These are phyloP conservation scores for Apamea sordens DNA, from an alignment of 2,888 invertebrate genomes.

Conservation along the genomic window DNA sequence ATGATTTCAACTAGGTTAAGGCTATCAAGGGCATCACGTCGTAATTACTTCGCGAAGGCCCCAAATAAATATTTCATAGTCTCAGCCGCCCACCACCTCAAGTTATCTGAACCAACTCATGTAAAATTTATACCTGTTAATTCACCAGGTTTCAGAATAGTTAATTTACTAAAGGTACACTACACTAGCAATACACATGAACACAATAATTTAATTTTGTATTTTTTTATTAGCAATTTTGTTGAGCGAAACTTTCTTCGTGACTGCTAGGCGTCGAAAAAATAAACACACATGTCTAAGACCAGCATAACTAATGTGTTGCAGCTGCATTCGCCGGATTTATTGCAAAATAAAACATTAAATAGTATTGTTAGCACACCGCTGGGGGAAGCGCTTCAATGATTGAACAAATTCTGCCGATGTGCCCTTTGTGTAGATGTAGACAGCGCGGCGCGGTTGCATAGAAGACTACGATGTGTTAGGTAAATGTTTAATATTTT, in stretches of 20 bases:
- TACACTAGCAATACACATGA: conserved; percentile 26
- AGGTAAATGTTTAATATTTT: too few species aligned
- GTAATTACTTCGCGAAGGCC: conserved; percentile 31
- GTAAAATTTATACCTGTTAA: conserved; percentile 55
- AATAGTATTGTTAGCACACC: conserved; percentile 66
- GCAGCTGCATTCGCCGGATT: conserved; percentile 83
- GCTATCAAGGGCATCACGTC: conserved; percentile 9
- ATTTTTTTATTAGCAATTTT: conserved; percentile 27
- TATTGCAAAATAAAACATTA: conserved; percentile 87
- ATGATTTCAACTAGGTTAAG: conserved; percentile 11
- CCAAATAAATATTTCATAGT: conserved; percentile 57
- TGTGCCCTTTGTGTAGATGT: conserved; percentile 9
- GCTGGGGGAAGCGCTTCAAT: conserved; percentile 73
- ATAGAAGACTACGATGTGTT: background rate
- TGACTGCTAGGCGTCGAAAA: conserved; percentile 40
- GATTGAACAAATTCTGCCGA: conserved; percentile 70
- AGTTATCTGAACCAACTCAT: conserved; percentile 56
- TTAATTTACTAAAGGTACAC: conserved; percentile 46
- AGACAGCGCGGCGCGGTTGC: background rate
- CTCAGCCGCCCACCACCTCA: conserved; percentile 20
- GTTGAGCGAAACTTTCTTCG: conserved; percentile 27
- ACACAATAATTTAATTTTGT: conserved; percentile 54
- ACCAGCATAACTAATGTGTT: conserved; percentile 79
- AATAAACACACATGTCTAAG: conserved; percentile 59
- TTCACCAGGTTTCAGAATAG: conserved; percentile 41